Conservation (phyloP, 2,888 invertebrate species). For the Oligia latruncula region DNA sequence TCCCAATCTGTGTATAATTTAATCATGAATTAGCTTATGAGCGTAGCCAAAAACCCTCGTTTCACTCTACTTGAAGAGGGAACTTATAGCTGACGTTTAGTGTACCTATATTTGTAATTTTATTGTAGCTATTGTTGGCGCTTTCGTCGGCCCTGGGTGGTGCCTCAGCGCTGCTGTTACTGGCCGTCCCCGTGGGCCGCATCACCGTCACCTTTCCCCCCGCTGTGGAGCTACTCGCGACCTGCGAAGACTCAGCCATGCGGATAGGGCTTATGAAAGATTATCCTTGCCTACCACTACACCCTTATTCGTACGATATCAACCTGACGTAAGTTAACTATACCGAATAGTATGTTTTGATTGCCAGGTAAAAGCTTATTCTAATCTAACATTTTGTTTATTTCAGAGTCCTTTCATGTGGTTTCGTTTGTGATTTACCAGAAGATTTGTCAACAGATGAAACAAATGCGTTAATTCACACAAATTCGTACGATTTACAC, state of each 20-base stretch:
- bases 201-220: slow-evolving; percentile 92
- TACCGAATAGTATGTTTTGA: not conserved
- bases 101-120: slow-evolving; percentile 6
- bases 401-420: slow-evolving; percentile 88
- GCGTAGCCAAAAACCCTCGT: not conserved
- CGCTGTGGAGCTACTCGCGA: slow-evolving; percentile 90
- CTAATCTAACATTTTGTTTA: slow-evolving; percentile 29
- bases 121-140: slow-evolving; percentile 91
- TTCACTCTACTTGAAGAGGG: not conserved
- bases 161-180: slow-evolving; percentile 91
- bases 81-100: not conserved
- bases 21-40: not conserved
- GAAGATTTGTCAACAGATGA: slow-evolving; percentile 84
- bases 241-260: slow-evolving; percentile 84
- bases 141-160: slow-evolving; percentile 92
- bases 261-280: slow-evolving; percentile 84
- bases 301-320: slow-evolving; percentile 85
- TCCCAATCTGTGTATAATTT: not conserved
- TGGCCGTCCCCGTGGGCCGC: slow-evolving; percentile 93
- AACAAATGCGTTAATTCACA: slow-evolving; percentile 83
- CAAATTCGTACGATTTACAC: slow-evolving; percentile 89
- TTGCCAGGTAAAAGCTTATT: not conserved
- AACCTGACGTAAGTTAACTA: slow-evolving; percentile 84
- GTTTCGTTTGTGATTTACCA: slow-evolving; percentile 90
- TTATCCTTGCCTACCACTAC: slow-evolving; percentile 86